Evolutionary conservation across 2,113 vertebrate genomes (phyloP), one percentile per base, ranked within the genome.

Genomic region (Polyodon spathula): DNA sequence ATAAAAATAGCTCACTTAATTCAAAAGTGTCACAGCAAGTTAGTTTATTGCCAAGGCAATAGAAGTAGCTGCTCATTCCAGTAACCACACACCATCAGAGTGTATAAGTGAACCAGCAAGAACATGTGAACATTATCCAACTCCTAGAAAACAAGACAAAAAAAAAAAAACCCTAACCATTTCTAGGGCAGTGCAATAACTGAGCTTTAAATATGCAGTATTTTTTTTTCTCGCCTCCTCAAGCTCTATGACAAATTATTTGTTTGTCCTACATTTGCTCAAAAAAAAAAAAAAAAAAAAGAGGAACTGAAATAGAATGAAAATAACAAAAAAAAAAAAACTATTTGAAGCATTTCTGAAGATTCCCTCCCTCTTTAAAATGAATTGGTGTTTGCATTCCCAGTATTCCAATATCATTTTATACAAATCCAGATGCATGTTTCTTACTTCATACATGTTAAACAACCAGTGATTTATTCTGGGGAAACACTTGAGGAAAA

Each of bases 1-100:
- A 77, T 80, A 82, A 86, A 80, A 84, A 70, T 73, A 73, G 78
- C 76, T 78, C 78, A 78, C 71, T 81, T 70, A 70, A 71, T 78
- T 78, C 75, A 73, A 53, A 17, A 66, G 73, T 68, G 73, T 71
- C 77, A 79, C 75, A 75, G 72, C 72, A 78, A 70, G 78, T 59
- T 68, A 73, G 72, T 73, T 67, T 65, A 75, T 78, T 73, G 72
- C 72, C 69, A 66, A 68, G 65, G 66, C 62, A 63, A 11, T 53
- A 67, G 63, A 59, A 56, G 71, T 64, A 67, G 67, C 68, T 72
- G 71, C 55, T 37, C 37, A 57, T 59, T 9, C 43, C 50, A 1
- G 65, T 71, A 63, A 68, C 64, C 69, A 59, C 54, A 65, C 68
- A 41, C 58, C 39, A 27, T 44, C 11, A 5, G 42, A 27, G 27